These are phyloP conservation scores for Bombus huntii DNA, from an alignment of 1,140 invertebrate genomes.

Conservation along the genomic window DNA sequence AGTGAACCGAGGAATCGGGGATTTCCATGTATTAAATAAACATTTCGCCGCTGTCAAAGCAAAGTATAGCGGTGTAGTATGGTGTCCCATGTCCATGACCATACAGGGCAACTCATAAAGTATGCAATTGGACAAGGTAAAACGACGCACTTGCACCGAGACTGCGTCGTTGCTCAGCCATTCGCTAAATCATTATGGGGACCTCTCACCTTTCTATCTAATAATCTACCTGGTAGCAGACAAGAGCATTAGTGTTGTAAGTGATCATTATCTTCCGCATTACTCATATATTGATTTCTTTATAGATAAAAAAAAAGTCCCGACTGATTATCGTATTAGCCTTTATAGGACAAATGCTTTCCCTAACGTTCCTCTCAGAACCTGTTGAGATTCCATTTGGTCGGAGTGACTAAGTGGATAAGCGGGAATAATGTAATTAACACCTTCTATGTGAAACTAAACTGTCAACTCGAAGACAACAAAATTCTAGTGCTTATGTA, in stretches of 20 bases:
- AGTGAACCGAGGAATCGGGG: constrained; percentile 26
- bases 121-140: constrained; percentile 37
- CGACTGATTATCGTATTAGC: not conserved
- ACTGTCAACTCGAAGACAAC: constrained; percentile 14
- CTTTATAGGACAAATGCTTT: not conserved
- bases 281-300: not conserved
- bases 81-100: constrained; percentile 58
- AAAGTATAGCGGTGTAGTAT: constrained; percentile 22
- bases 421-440: constrained; percentile 73
- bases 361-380: not conserved
- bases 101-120: constrained; percentile 63
- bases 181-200: constrained; percentile 58
- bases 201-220: constrained; percentile 47
- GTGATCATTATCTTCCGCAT: not conserved
- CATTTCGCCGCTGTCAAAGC: constrained; percentile 54
- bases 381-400: constrained; percentile 23
- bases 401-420: not conserved
- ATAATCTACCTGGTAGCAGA: constrained; percentile 17
- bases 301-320: not conserved
- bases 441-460: constrained; percentile 66
- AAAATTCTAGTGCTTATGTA: not conserved
- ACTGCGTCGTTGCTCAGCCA: constrained; percentile 16
- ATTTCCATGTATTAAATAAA: constrained; percentile 70
- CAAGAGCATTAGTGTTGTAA: not conserved
- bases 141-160: constrained; percentile 27